A percentile compares a stretch with the other conserved stretches of the same genome.
Conservation (phyloP, 2,888 invertebrate genomes). For the Tachina lurida region DNA sequence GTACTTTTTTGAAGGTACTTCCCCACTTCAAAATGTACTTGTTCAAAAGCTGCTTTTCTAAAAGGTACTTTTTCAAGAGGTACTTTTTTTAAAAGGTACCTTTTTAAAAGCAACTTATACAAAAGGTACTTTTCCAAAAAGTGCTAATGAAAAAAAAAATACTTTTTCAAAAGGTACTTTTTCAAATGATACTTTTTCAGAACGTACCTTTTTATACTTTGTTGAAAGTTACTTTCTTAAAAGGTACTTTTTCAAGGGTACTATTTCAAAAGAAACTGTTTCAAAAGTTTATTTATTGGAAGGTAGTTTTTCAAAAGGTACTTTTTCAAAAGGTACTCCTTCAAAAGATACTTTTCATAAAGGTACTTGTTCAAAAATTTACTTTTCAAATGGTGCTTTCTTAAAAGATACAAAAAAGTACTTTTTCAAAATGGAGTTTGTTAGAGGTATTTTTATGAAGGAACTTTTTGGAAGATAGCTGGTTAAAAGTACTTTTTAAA, state of each 20-base stretch:
- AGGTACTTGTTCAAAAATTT: background rate
- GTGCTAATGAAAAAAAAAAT: no score
- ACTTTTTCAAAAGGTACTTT: background rate
- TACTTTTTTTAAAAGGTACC: background rate
- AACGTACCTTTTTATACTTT: background rate
- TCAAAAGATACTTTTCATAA: no score
- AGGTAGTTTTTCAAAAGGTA: background rate
- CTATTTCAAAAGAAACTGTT: background rate
- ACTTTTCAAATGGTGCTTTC: background rate
- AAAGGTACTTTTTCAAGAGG: background rate
- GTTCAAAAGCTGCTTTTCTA: no score
- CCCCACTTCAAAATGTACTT: no score
- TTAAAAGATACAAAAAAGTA: background rate
- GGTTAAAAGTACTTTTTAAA: background rate
- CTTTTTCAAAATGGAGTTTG: background rate
- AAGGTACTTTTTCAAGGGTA: background rate
- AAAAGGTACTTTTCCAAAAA: no score
- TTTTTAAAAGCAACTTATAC: background rate
- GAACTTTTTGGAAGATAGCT: no score
- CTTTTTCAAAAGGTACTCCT: background rate
- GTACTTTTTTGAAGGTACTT: no score
- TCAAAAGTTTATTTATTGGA: no score
- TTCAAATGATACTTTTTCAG: background rate
- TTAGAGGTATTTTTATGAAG: no score
- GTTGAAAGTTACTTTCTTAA: background rate